Evolutionary conservation across 2,888 invertebrate species (phyloP), one percentile per base, ranked within the genome.

Genomic region (Taenaris catops): DNA sequence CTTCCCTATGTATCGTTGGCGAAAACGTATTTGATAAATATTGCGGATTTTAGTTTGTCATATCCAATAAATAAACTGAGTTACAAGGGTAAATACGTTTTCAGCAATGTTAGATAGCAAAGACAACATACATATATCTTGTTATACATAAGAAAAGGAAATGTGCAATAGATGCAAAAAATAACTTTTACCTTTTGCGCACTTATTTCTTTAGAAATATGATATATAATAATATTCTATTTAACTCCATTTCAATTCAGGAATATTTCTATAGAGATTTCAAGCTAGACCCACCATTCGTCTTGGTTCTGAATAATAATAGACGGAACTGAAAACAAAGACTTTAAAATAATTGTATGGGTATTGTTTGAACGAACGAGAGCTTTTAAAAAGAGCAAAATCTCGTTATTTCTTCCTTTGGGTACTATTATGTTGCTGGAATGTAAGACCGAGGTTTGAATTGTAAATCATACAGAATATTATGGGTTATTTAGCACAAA

Each of bases 271-370:
- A 14, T 10, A 14, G 25, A 14, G 14, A 25, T 25, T 25, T 12
- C 14, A 25, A 14, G 25, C 14, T 7, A 12, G 25, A 25, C 25
- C 14, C 14, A 19, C 25, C 11, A 25, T 33, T 25, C 25, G 18
- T 25, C 25, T 24, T 25, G 11, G 9, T 9, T 23, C 31, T 31
- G 16, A 23, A 17, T 31, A 23, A 20, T 31, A 8, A 24, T 32
- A 26, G 26, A 32, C 23, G 23, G 27, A 32, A 38, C 21, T 23
- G 23, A 32, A 33, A 33, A 38, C 38, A 38, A 38, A 33, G 38
- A 38, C 28, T 24, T 38, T 28, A 28, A 38, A 38, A 38, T 34
- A 33, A 38, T 38, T 38, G 33, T 38, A 33, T 38, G 27, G 33
- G 38, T 28, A 34, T 38, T 38, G 28, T 38, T 38, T 34, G 33